Evolutionary conservation across 2,797 vertebrate species (phyloP).

Genomic region (Myotis planiceps): DNA sequence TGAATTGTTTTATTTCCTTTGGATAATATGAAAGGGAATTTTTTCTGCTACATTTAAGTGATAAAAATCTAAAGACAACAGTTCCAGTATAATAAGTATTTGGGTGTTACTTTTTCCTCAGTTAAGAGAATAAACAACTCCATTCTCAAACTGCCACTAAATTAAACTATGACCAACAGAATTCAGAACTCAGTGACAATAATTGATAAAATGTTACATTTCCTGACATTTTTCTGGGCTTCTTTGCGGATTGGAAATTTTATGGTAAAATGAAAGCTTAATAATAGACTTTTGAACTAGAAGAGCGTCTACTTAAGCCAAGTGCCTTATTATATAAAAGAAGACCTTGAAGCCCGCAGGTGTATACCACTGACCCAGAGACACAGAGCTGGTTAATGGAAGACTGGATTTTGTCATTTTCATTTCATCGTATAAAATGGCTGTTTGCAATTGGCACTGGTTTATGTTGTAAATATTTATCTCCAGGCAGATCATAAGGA

Average conservation of each 20-base stretch:
- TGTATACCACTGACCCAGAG: not conserved
- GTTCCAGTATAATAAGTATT: not conserved
- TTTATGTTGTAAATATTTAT: not conserved
- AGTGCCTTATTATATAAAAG: not conserved
- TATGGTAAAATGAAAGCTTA: not conserved
- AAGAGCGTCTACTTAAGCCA: not conserved
- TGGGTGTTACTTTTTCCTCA: constrained; percentile 56
- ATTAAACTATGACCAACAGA: not conserved
- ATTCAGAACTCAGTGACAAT: not conserved
- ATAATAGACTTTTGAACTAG: not conserved
- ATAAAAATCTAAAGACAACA: constrained; percentile 56
- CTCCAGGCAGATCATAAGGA: not conserved
- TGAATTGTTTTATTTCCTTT: constrained; percentile 60
- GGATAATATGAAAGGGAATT: not conserved
- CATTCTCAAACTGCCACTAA: constrained; percentile 5
- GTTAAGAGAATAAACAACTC: constrained; percentile 5
- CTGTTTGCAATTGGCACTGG: not conserved
- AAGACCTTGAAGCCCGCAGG: not conserved
- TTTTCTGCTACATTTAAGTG: constrained; percentile 40
- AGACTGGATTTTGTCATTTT: not conserved
- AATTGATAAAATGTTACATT: not conserved
- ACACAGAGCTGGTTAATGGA: not conserved
- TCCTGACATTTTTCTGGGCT: not conserved
- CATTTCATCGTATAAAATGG: not conserved
- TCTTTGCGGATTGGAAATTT: not conserved